These are phyloP conservation scores for Scotopteryx bipunctaria DNA, from an alignment of 2,888 invertebrate species.

Conservation along the genomic window DNA sequence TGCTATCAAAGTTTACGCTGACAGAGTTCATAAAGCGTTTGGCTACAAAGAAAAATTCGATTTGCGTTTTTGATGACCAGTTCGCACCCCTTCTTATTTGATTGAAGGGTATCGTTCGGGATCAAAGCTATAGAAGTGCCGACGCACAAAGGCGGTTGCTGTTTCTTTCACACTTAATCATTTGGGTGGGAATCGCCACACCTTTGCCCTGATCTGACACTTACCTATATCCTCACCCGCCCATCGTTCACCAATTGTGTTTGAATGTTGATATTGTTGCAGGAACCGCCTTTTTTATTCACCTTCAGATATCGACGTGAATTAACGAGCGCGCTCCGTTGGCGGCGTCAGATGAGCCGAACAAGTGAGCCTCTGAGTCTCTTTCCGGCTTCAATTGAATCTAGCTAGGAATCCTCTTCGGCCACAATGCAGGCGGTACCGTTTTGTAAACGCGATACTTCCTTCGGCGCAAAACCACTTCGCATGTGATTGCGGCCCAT, in stretches of 20 bases:
- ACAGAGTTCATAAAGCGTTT: slow-evolving; percentile 30
- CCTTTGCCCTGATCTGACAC: slow-evolving; percentile 44
- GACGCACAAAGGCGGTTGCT: slow-evolving; percentile 33
- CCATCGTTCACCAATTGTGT: slow-evolving; percentile 40
- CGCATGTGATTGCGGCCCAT: slow-evolving; percentile 78
- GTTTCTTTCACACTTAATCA: slow-evolving; percentile 46
- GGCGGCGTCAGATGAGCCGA: slow-evolving; percentile 60
- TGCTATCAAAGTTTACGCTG: slow-evolving; percentile 43
- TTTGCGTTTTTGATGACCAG: slow-evolving; percentile 11
- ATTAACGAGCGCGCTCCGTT: slow-evolving; percentile 42
- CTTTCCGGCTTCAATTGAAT: slow-evolving; percentile 70
- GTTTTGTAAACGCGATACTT: slow-evolving; percentile 83
- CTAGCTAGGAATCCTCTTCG: slow-evolving; percentile 58
- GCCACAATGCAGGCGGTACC: slow-evolving; percentile 77
- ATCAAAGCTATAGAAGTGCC: slow-evolving; percentile 40
- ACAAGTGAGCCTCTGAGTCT: slow-evolving; percentile 59
- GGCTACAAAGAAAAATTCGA: slow-evolving; percentile 21
- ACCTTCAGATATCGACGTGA: slow-evolving; percentile 56
- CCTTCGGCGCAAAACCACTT: slow-evolving; percentile 71
- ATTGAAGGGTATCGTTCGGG: slow-evolving; percentile 27
- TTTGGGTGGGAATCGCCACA: slow-evolving; percentile 45
- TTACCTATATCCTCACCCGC: slow-evolving; percentile 43
- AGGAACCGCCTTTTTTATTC: slow-evolving; percentile 51
- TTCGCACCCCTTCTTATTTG: slow-evolving; percentile 24
- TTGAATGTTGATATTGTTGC: slow-evolving; percentile 36